Percentiles rank a stretch among this genome's conserved stretches.
Conservation (phyloP, 2,113 vertebrate species). For the Acrocephalus arundinaceus region DNA sequence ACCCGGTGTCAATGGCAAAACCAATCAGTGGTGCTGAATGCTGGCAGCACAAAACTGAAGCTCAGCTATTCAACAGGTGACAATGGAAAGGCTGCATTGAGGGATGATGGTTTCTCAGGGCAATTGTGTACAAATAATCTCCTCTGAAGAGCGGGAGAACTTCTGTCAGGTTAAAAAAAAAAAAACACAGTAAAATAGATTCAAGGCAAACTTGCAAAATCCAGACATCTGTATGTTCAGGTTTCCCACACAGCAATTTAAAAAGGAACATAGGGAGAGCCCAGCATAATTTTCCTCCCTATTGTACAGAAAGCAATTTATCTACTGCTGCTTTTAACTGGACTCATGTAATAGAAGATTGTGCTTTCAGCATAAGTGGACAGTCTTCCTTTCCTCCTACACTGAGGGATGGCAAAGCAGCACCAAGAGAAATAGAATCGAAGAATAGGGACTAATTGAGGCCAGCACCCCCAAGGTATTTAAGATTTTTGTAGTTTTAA, state of each 20-base stretch:
- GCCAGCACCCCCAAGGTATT: constrained; percentile 31
- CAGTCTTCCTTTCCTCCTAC: not conserved
- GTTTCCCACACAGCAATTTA: constrained; percentile 5
- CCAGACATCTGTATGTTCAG: not conserved
- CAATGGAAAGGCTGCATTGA: not conserved
- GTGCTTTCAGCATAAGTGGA: constrained; percentile 29
- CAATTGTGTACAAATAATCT: not conserved
- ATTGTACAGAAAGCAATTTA: constrained; percentile 40
- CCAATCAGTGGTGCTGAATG: not conserved
- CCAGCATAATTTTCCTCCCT: constrained; percentile 26
- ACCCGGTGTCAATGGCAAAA: not conserved
- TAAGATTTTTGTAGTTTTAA: constrained; percentile 62
- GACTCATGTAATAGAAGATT: constrained; percentile 20
- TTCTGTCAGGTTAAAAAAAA: not conserved
- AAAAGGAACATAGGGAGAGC: not conserved
- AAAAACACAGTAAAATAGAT: not conserved
- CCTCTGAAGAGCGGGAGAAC: not conserved
- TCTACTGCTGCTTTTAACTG: constrained; percentile 47
- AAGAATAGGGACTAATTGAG: constrained; percentile 49
- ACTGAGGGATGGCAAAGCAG: not conserved
- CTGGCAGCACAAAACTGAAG: not conserved
- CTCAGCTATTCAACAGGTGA: not conserved
- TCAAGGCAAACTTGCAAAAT: not conserved
- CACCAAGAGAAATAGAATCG: constrained; percentile 12
- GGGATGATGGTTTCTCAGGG: not conserved